Base-by-base conservation (phyloP, 2,113 vertebrate species). In the Triplophysa dalaica region DNA sequence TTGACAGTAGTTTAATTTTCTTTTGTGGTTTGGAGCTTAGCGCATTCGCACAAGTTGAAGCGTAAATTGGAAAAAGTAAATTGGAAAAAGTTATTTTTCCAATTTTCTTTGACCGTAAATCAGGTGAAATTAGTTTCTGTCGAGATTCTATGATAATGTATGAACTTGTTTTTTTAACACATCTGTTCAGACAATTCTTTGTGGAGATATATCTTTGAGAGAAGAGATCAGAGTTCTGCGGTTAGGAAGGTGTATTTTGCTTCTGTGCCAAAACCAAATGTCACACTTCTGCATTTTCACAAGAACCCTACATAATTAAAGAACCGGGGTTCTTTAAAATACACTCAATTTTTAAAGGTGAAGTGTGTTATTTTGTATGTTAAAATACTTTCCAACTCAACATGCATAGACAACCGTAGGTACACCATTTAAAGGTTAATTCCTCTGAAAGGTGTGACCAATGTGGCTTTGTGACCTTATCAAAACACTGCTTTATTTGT, bases 1-100 rank as follows among this genome's bases (percentile, higher is more conserved):
- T 85, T 90, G 91, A 89, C 91, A 90, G 86, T 80, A 87, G 90
- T 90, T 90, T 90, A 87, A 91, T 91, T 90, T 87, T 81, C 84
- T 80, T 87, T 91, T 89, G 89, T 90, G 89, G 86, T 81, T 88
- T 89, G 85, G 16, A 58, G 77, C 38, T 85, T 83, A 81, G 80
- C 82, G 86, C 84, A 80, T 88, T 87, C 50, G 68, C 70, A 88
- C 83, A 85, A 85, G 76, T 82, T 82, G 50, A 75, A 80, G 68
- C 43, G 41, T 50, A 41, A 16, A 78, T 29, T 29, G 62, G 22
- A 70, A 43, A 80, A 89, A 90, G 91, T 92, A 86, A 87, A 91
- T 92, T 85, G 77, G 68, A 45, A 58, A 74, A 82, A 89, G 91
- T 88, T 88, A 85, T 87, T 88, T 88, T 85, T 88, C 85, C 88